Percentiles rank a stretch among this genome's conserved stretches.
These are phyloP conservation scores for Alviniconcha marisindica DNA, from an alignment of 1,140 invertebrate species.

Conservation along the genomic window DNA sequence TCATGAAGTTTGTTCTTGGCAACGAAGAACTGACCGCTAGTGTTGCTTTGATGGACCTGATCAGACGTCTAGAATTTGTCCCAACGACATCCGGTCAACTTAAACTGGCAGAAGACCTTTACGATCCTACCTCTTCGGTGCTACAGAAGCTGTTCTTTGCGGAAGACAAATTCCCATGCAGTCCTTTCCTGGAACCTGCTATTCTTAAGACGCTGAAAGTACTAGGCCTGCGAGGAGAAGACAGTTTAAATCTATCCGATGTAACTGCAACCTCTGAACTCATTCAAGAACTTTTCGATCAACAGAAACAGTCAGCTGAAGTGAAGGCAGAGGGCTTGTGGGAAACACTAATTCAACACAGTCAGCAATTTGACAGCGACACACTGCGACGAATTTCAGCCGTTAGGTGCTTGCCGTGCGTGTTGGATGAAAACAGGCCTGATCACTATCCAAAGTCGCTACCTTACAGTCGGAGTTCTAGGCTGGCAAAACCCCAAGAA, in stretches of 20 bases:
- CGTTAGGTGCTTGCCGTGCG: not conserved
- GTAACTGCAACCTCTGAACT: conserved; percentile 18
- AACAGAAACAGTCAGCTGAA: not conserved
- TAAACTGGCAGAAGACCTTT: conserved; percentile 31
- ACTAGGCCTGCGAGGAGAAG: conserved; percentile 30
- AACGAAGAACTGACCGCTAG: not conserved
- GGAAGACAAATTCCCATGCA: conserved; percentile 41
- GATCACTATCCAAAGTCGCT: conserved; percentile 9
- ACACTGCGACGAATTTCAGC: not conserved
- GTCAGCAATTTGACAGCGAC: not conserved
- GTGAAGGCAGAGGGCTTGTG: conserved; percentile 26
- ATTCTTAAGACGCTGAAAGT: not conserved
- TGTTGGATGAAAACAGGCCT: not conserved
- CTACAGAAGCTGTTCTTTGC: conserved; percentile 36
- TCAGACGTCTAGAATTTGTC: conserved; percentile 17
- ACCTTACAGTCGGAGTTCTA: not conserved
- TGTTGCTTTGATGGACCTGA: not conserved
- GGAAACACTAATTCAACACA: not conserved
- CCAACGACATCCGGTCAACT: conserved; percentile 1
- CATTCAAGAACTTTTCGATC: not conserved
- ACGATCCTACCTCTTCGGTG: conserved; percentile 13
- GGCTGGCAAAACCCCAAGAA: not conserved
- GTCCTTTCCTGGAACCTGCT: not conserved
- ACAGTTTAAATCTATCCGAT: conserved; percentile 32
- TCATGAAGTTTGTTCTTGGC: conserved; percentile 33